phyloP scores from a whole-genome alignment of 1,140 invertebrate species.

The Cherax quadricarinatus region DNA sequence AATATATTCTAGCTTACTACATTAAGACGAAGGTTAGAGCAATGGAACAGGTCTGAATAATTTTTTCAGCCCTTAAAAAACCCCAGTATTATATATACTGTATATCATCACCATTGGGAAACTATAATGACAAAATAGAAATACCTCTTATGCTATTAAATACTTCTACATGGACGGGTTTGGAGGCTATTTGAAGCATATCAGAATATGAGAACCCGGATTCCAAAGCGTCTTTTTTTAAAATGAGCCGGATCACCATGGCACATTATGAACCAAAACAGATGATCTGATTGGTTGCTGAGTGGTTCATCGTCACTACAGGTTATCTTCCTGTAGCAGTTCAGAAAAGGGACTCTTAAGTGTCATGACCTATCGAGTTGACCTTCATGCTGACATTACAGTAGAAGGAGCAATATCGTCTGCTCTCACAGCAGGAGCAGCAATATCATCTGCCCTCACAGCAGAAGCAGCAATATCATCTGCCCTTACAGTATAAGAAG shows the following conservation, averaged over 20 bases:
- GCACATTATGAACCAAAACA: background rate
- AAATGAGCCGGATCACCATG: constrained; percentile 11
- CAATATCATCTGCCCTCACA: too few relatives aligned
- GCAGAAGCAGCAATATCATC: too few relatives aligned
- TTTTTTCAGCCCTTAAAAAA: constrained; percentile 9
- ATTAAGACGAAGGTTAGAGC: constrained; percentile 37
- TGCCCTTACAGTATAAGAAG: too few relatives aligned
- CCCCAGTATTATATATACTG: constrained; percentile 37
- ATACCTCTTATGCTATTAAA: constrained; percentile 67
- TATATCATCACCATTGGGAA: constrained; percentile 48
- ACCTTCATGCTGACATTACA: background rate
- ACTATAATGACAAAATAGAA: constrained; percentile 65
- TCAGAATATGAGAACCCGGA: constrained; percentile 52
- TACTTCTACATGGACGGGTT: constrained; percentile 69
- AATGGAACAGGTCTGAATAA: constrained; percentile 47
- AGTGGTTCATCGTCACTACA: background rate
- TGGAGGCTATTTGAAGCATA: constrained; percentile 60
- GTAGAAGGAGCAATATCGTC: too few relatives aligned
- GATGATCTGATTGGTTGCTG: background rate
- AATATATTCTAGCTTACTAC: constrained; percentile 32
- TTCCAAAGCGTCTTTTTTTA: constrained; percentile 40
- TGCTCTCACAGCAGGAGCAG: too few relatives aligned
- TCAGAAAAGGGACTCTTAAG: background rate
- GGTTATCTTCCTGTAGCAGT: background rate
- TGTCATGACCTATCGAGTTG: background rate